Evolutionary conservation across 2,888 invertebrate genomes (phyloP), one percentile per base, ranked within the genome.

Genomic region (Eupeodes latifasciatus): DNA sequence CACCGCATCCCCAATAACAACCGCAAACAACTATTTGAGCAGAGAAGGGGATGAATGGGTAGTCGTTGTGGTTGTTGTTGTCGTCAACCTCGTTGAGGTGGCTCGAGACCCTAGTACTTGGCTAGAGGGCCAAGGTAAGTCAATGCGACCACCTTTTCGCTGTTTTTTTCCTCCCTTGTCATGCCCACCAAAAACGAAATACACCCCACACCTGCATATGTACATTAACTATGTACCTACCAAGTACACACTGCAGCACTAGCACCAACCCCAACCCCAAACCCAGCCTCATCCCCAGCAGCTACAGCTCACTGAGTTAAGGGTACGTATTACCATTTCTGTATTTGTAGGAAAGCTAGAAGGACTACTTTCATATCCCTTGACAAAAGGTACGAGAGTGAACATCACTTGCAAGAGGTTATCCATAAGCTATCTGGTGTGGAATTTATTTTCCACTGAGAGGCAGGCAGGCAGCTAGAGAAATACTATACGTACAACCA

Each of bases 381-480:
- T 81, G 81, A 77, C 85, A 75, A 71, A 79, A 79, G 75, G 57
- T 66, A 78, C 61, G 66, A 74, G 79, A 76, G 81, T 19, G 78
- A 79, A 83, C 80, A 74, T 87, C 79, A 76, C 82, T 81, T 81
- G 81, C 72, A 57, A 69, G 69, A 80, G 84, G 84, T 85, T 81
- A 85, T 81, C 88, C 78, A 64, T 85, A 64, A 84, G 85, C 85
- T 85, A 85, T 85, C 78, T 85, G 81, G 75, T 71, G 81, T 85
- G 71, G 88, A 88, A 84, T 88, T 84, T 85, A 81, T 75, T 80
- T 80, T 71, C 74, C 75, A 81, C 64, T 69, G 34, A 69, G 44
- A 67, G 69, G 74, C 74, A 62, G 27, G 27, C 27, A 27, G 27
- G 49, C 40, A 40, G 40, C 6, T 9, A 62, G 69, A 69, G 69